Evolutionary conservation across 2,113 vertebrate species (phyloP).

Genomic region (Glaucomys volans): DNA sequence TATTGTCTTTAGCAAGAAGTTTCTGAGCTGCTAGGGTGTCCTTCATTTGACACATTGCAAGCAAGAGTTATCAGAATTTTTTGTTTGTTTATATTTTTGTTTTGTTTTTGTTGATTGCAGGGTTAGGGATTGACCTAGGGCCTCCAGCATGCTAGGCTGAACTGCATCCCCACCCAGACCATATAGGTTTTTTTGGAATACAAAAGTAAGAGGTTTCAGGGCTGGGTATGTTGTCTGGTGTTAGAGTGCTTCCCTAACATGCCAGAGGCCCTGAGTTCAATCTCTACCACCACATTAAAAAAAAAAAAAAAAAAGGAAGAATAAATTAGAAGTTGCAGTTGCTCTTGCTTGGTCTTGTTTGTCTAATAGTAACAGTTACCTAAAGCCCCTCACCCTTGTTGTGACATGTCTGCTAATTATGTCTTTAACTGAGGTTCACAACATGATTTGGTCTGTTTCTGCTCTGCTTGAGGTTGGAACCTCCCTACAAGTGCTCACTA

Average conservation of each 20-base stretch:
- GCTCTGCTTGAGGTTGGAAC: conserved; percentile 10
- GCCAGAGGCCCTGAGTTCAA: too few relatives aligned
- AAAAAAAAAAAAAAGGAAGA: too few relatives aligned
- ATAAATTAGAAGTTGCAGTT: conserved; percentile 48
- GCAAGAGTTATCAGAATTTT: conserved; percentile 26
- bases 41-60: background rate
- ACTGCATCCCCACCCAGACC: background rate
- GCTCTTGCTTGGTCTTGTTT: conserved; percentile 40
- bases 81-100: background rate
- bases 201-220: too few relatives aligned
- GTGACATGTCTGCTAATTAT: background rate
- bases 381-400: background rate
- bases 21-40: background rate
- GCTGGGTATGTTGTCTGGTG: too few relatives aligned
- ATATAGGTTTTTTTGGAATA: conserved; percentile 45
- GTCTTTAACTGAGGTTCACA: background rate
- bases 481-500: background rate
- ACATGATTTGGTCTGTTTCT: conserved; percentile 16
- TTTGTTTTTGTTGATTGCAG: background rate
- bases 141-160: background rate
- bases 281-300: too few relatives aligned
- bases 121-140: background rate
- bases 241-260: too few relatives aligned
- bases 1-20: background rate
- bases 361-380: background rate